Evolutionary conservation across 2,797 vertebrate genomes (phyloP).

Genomic region (Syngnathus acus): DNA sequence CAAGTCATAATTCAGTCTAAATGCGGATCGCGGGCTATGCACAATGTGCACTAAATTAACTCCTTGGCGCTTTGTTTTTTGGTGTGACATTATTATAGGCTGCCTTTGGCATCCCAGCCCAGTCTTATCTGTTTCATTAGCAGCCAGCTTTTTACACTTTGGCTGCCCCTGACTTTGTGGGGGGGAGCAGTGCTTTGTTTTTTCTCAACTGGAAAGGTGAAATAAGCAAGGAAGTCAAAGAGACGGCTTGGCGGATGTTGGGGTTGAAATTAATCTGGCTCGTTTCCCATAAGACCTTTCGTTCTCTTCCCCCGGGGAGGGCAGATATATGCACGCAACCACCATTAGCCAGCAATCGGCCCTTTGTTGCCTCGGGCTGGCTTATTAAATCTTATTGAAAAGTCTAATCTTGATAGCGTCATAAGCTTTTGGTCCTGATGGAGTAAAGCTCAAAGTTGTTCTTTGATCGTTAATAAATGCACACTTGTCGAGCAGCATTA

Average conservation of each 20-base stretch:
- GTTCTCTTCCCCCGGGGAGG: not conserved
- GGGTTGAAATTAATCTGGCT: not conserved
- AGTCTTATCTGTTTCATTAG: constrained; percentile 3
- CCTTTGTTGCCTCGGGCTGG: not conserved
- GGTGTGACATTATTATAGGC: constrained; percentile 3
- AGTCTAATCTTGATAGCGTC: not conserved
- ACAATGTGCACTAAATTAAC: not conserved
- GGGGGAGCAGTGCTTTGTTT: not conserved
- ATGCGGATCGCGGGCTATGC: not conserved
- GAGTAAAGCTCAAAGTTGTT: not conserved
- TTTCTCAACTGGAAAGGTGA: not conserved
- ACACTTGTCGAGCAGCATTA: not conserved
- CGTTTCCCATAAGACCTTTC: not conserved
- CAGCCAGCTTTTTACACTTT: not conserved
- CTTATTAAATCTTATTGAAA: not conserved
- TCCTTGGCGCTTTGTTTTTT: constrained; percentile 1
- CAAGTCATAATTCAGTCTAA: constrained; percentile 2
- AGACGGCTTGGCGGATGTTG: not conserved
- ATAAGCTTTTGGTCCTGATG: not conserved
- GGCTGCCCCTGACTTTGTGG: not conserved
- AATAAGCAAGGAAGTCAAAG: not conserved
- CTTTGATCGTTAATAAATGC: not conserved
- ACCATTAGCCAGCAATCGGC: not conserved
- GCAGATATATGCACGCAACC: not conserved
- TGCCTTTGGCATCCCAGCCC: not conserved